Base-by-base conservation (phyloP, 2,888 invertebrate genomes). In the Belgica antarctica region DNA sequence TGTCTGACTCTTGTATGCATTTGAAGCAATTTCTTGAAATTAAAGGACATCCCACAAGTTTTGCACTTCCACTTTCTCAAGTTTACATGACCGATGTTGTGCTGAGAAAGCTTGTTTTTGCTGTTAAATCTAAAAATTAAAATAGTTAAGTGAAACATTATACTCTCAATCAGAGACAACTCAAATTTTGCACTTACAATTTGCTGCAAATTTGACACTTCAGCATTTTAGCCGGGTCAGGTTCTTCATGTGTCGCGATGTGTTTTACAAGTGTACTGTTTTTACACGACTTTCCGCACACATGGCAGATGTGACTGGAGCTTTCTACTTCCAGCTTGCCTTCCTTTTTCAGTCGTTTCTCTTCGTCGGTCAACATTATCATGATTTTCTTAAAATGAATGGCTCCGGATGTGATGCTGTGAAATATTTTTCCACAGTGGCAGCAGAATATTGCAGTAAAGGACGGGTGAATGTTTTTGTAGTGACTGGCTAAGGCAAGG, bases 51-150 rank as follows among this genome's bases (percentile, higher is more conserved):
- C 19, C 17, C 62, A 12, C 62, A 62, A 17, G 27, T 17, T 28
- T 28, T 31, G 31, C 62, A 62, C 31, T 62, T 62, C 62, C 62
- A 62, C 31, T 62, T 62, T 28, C 62, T 22, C 3, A 31, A 34
- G 19, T 62, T 62, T 1, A 19, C 31, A 25, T 62, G 62, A n/a
- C 62, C 62, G 10, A 62, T 19, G 31, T 31, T 62, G 31, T 62
- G 62, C 28, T 62, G 62, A 15, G 8, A 1, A 12, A 62, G 28
- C 12, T 62, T 62, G 19, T 62, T 62, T 19, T 62, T 62, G 1
- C 17, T 62, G 62, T 62, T 28, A 28, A 52, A 52, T 22, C 52
- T 52, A n/a, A 41, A 41, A 41, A 15, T n/a, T n/a, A 41, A 41
- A 41, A 34, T 7, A 34, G 4, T 46, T 46, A 46, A 10, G 15